These are phyloP conservation scores for Hypomecis atomaria DNA, from an alignment of 2,888 invertebrate species.

Conservation along the genomic window DNA sequence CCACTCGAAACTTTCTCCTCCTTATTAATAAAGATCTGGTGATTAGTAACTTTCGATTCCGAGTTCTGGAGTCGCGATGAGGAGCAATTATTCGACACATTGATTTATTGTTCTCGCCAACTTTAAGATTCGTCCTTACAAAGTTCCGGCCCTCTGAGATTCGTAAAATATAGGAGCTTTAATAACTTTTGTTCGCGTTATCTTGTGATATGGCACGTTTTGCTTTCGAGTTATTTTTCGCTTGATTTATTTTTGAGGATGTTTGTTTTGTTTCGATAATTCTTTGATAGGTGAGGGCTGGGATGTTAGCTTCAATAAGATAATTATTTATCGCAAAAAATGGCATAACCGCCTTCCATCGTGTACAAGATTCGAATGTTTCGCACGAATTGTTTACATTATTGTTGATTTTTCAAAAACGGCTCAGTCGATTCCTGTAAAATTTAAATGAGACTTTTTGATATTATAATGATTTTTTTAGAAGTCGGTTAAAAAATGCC, in stretches of 20 bases:
- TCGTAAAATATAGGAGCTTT: constrained; percentile 41
- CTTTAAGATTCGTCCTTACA: constrained; percentile 40
- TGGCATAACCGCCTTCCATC: too few species aligned
- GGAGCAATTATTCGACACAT: constrained; percentile 82
- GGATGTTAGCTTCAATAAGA: too few species aligned
- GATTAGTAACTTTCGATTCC: constrained; percentile 80
- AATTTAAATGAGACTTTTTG: too few species aligned
- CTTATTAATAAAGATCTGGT: constrained; percentile 76
- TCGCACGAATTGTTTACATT: too few species aligned
- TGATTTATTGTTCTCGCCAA: constrained; percentile 76
- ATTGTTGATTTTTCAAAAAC: too few species aligned
- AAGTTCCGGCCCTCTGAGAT: constrained; percentile 61
- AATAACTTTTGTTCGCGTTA: constrained; percentile 64
- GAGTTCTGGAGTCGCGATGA: constrained; percentile 56
- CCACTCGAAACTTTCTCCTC: constrained; percentile 41
- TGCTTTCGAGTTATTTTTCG: constrained; percentile 33
- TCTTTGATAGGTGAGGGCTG: neutral
- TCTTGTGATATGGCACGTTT: constrained; percentile 68
- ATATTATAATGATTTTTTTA: too few species aligned
- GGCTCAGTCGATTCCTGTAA: too few species aligned
- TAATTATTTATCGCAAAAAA: too few species aligned
- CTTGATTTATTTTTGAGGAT: constrained; percentile 32
- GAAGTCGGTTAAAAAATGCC: too few species aligned
- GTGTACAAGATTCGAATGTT: too few species aligned
- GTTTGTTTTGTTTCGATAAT: constrained; percentile 17